Conservation (phyloP, 2,797 vertebrate species). For the Sebastes alutus region DNA sequence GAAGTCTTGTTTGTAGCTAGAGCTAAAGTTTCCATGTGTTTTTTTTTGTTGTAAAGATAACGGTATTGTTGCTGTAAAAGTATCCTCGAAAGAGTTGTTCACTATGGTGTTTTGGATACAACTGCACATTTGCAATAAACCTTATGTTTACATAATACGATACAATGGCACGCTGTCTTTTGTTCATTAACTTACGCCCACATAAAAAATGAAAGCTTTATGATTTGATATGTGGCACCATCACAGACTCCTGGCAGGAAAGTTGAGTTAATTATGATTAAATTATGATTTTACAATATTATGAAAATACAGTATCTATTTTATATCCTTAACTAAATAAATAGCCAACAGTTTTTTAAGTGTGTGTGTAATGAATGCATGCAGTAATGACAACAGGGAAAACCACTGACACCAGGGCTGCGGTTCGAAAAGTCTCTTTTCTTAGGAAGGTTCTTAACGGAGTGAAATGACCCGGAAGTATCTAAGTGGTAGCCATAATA, state of each 20-base stretch:
- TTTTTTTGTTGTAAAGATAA: constrained; percentile 77
- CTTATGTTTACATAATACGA: constrained; percentile 84
- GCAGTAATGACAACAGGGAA: neutral
- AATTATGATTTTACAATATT: neutral
- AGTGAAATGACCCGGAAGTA: too few species aligned
- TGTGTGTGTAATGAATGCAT: neutral
- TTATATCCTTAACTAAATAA: neutral
- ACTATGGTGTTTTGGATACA: constrained; percentile 83
- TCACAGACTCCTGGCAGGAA: neutral
- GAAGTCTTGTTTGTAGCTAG: constrained; percentile 65
- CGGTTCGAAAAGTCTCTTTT: too few species aligned
- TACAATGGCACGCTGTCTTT: constrained; percentile 28
- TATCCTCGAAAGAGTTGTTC: constrained; percentile 78
- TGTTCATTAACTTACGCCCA: neutral
- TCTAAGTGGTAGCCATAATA: too few species aligned
- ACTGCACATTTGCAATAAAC: constrained; percentile 90
- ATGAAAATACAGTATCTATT: neutral
- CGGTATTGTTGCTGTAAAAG: constrained; percentile 83
- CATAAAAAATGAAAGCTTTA: neutral
- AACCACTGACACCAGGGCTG: neutral
- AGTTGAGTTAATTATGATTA: neutral
- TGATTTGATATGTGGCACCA: neutral
- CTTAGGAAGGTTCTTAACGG: too few species aligned
- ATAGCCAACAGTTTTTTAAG: neutral
- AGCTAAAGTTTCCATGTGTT: constrained; percentile 49